A percentile compares a stretch with the other conserved stretches of the same genome.
phyloP scores from a whole-genome alignment of 2,113 vertebrate species.

The Pseudopipra pipra region DNA sequence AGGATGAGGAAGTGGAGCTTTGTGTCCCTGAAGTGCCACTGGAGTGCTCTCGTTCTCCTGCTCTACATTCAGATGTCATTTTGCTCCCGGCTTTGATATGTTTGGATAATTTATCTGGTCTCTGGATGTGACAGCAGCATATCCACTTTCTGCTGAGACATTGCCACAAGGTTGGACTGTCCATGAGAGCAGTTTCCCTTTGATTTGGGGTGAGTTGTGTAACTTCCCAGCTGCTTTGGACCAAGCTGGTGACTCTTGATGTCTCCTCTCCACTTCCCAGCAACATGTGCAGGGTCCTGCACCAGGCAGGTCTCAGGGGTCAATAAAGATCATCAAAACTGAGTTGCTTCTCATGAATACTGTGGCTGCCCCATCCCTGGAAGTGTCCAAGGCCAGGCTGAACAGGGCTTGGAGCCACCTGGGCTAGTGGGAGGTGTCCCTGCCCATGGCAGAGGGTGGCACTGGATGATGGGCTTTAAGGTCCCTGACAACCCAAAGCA shows the following conservation, averaged over 20 bases:
- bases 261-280: neutral
- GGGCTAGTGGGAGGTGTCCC: neutral
- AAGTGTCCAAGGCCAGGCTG: neutral
- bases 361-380: neutral
- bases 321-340: neutral
- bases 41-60: neutral
- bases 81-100: neutral
- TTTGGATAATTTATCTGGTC: neutral
- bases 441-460: neutral
- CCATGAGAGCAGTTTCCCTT: neutral
- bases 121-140: neutral
- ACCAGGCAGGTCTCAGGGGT: neutral
- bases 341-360: neutral
- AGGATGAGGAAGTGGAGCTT: neutral
- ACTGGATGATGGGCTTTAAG: neutral
- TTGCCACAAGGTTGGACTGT: neutral
- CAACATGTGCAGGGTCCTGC: neutral
- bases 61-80: neutral
- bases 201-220: neutral
- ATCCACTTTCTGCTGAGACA: neutral
- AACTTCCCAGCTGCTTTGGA: neutral
- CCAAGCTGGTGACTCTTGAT: neutral
- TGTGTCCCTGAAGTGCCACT: neutral
- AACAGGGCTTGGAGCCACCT: rapidly evolving
- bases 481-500: neutral